Evolutionary conservation across 1,140 invertebrate genomes (phyloP), one percentile per base, ranked within the genome.

Genomic region (Macrobrachium rosenbergii): DNA sequence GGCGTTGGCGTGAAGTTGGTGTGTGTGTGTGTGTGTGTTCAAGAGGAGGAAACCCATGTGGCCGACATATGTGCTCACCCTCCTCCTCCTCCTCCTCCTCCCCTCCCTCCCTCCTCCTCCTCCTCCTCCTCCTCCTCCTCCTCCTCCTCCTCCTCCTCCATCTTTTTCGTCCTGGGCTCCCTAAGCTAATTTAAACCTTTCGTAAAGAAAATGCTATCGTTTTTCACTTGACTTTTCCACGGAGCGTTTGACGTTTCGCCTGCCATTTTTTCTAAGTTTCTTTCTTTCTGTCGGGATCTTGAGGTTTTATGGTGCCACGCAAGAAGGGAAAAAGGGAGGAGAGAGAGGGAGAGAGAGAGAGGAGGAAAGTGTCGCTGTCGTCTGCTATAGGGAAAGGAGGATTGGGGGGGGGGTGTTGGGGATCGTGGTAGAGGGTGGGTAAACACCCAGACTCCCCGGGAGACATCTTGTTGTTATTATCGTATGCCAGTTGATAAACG

Each of bases 201-300:
- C 69, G 69, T 17, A 72, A 72, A 72, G 69, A 72, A 72, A 72
- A 72, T 43, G 69, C 69, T 72, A 72, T 72, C 69, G 37, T 72
- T 72, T 72, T 72, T 72, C 69, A 72, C 69, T 72, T 43, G 21
- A 72, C 69, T 72, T 43, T 72, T 43, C 69, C 69, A 8, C 37
- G 37, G 69, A 72, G 69, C 69, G 69, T 72, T 72, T 72, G 69
- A 72, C 69, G 69, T 72, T 72, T 43, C 37, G 69, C 16, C 21
- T 28, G 19, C 69, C 69, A 72, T 72, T 72, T 72, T 67, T 72
- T 52, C 52, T 10, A 52, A 52, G 52, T 72, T 72, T 43, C 69
- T 72, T 72, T 16, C 69, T 43, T 43, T 72, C 23, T 43, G 69
- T 72, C 52, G 52, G 52, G 7, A 52, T 52, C 52, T 52, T 52